phyloP scores from a whole-genome alignment of 2,888 invertebrate genomes.

The Oscheius myriophilus region DNA sequence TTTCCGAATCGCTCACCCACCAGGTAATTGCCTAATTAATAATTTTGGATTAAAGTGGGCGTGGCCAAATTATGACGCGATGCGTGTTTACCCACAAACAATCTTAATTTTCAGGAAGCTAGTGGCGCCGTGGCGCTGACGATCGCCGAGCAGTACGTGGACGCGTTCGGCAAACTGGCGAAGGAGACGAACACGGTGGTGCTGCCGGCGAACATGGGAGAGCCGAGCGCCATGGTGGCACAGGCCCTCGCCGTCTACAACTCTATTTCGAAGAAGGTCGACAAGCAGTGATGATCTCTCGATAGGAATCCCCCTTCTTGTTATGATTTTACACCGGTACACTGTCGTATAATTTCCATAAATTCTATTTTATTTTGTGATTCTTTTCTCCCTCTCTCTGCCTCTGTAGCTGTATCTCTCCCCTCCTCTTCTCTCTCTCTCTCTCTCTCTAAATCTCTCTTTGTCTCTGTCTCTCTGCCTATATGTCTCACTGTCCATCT shows the following conservation, averaged over 20 bases:
- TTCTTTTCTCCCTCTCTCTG: too few relatives aligned
- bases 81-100: neutral
- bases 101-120: conserved; percentile 32
- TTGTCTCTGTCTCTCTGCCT: too few relatives aligned
- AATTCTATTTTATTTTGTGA: too few relatives aligned
- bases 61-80: neutral
- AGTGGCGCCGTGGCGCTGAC: conserved; percentile 85
- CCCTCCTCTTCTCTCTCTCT: too few relatives aligned
- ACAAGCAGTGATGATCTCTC: conserved; percentile 18
- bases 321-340: conserved; percentile 17
- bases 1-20: conserved; percentile 77
- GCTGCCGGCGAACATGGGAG: conserved; percentile 77
- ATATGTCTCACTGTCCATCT: too few relatives aligned
- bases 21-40: conserved; percentile 13
- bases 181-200: conserved; percentile 92
- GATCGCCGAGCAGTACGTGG: conserved; percentile 94
- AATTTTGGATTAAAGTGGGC: neutral
- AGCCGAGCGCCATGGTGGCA: conserved; percentile 60
- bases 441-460: too few relatives aligned
- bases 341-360: too few relatives aligned
- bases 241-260: conserved; percentile 66
- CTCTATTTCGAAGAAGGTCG: conserved; percentile 27
- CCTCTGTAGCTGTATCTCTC: too few relatives aligned
- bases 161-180: conserved; percentile 91
- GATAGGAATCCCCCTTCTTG: conserved; percentile 1